Evolutionary conservation across 2,888 invertebrate genomes (phyloP).

Genomic region (Leptinotarsa haldemani): DNA sequence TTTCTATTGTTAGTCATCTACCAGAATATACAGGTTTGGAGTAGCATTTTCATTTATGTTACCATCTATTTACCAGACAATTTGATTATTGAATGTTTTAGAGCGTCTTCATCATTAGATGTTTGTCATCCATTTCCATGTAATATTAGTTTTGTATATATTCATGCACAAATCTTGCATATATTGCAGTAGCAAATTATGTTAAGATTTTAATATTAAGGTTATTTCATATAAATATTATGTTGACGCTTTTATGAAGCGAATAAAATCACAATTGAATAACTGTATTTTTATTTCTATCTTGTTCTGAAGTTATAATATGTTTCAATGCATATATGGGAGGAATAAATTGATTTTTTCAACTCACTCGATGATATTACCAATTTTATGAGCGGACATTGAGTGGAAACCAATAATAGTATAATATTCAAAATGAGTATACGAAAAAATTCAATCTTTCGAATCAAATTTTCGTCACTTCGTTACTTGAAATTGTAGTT

Average conservation of each 20-base stretch:
- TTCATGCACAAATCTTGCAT: slow-evolving; percentile 42
- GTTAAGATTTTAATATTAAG: slow-evolving; percentile 46
- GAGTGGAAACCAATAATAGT: too few species aligned
- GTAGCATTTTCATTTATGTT: slow-evolving; percentile 41
- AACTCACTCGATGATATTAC: too few species aligned
- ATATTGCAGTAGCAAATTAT: slow-evolving; percentile 44
- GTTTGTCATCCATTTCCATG: slow-evolving; percentile 32
- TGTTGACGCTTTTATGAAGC: slow-evolving; percentile 41
- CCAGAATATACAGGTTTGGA: slow-evolving; percentile 35
- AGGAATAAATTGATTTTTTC: too few species aligned
- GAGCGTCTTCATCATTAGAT: background rate
- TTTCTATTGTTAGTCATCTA: slow-evolving; percentile 31
- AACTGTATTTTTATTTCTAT: background rate
- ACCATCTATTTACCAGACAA: slow-evolving; percentile 40
- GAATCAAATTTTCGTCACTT: too few species aligned
- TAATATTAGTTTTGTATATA: slow-evolving; percentile 39
- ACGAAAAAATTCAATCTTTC: too few species aligned
- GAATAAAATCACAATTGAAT: slow-evolving; percentile 44
- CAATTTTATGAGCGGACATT: too few species aligned
- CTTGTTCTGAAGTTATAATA: too few species aligned
- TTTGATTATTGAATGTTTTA: slow-evolving; percentile 25
- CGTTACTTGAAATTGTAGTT: too few species aligned
- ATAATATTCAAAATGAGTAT: too few species aligned
- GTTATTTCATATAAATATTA: slow-evolving; percentile 46
- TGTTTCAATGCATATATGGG: too few species aligned